These are phyloP conservation scores for Porites lobata DNA, from an alignment of 92 coral and sea anemone species.

Conservation along the genomic window DNA sequence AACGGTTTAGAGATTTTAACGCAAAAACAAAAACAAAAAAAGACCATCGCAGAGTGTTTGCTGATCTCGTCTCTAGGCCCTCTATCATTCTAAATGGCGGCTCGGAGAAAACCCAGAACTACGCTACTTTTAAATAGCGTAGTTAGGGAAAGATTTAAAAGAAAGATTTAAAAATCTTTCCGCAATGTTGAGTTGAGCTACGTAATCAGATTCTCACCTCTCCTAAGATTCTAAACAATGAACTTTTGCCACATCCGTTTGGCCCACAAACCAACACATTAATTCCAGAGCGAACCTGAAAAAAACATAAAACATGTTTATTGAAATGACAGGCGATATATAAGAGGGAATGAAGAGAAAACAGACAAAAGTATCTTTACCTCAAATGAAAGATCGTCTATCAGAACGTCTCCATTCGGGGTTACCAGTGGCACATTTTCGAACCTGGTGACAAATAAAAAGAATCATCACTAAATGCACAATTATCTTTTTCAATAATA, in stretches of 20 bases:
- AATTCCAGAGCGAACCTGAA: conserved; percentile 96
- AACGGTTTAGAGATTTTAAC: too few relatives aligned
- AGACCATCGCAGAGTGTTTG: too few relatives aligned
- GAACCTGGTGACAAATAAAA: conserved; percentile 62
- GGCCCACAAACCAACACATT: conserved; percentile 99
- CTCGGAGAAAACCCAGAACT: too few relatives aligned
- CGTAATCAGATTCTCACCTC: conserved; percentile 69
- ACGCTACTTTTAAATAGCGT: too few relatives aligned
- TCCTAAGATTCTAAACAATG: conserved; percentile 95
- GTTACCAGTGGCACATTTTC: conserved; percentile 97
- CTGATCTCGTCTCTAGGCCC: too few relatives aligned
- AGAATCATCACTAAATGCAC: neutral
- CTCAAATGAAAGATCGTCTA: conserved; percentile 89
- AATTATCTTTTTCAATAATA: too few relatives aligned
- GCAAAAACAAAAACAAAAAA: too few relatives aligned
- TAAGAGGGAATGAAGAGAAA: neutral
- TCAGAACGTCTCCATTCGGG: conserved; percentile 96
- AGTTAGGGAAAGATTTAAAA: too few relatives aligned
- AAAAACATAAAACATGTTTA: neutral
- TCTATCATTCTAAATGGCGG: too few relatives aligned
- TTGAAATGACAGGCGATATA: neutral
- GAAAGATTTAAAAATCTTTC: too few relatives aligned
- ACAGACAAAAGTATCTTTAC: conserved; percentile 35
- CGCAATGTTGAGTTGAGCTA: too few relatives aligned
- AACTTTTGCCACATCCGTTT: conserved; percentile 98